These are phyloP conservation scores for Mustela erminea DNA, from an alignment of 2,797 vertebrate species.

Conservation along the genomic window DNA sequence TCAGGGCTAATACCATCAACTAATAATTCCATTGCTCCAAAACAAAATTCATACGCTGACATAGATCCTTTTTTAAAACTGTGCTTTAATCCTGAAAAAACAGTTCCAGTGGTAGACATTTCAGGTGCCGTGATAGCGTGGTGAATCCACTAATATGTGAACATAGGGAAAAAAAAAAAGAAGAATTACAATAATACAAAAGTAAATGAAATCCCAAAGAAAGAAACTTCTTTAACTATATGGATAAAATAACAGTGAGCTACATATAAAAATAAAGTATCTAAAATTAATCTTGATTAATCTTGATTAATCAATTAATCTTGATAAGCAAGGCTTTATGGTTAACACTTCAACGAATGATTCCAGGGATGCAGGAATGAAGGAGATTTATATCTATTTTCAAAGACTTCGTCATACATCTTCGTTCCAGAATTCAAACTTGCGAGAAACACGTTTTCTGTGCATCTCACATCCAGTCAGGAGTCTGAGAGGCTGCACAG, in stretches of 20 bases:
- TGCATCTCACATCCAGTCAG: not conserved
- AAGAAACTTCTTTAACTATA: not conserved
- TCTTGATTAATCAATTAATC: not conserved
- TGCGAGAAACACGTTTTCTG: not conserved
- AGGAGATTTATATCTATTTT: not conserved
- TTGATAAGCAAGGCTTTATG: not conserved
- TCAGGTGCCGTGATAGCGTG: not conserved
- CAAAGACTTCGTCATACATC: not conserved
- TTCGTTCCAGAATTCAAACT: constrained; percentile 16
- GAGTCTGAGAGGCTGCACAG: not conserved
- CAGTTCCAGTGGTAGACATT: not conserved
- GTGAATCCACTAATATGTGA: not conserved
- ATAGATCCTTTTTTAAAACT: not conserved
- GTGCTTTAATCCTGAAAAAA: not conserved
- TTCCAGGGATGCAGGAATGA: not conserved
- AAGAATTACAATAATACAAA: not conserved
- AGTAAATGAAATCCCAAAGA: not conserved
- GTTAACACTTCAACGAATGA: not conserved
- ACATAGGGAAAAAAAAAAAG: not conserved
- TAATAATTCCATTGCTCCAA: not conserved
- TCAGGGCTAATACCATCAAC: not conserved
- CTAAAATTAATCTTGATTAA: not conserved
- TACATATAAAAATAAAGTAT: not conserved
- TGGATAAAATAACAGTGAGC: not conserved
- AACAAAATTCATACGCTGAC: not conserved